Percentiles rank a stretch among this genome's conserved stretches.
Evolutionary conservation across 2,797 vertebrate species (phyloP).

Genomic region (Craterocephalus amniculus): DNA sequence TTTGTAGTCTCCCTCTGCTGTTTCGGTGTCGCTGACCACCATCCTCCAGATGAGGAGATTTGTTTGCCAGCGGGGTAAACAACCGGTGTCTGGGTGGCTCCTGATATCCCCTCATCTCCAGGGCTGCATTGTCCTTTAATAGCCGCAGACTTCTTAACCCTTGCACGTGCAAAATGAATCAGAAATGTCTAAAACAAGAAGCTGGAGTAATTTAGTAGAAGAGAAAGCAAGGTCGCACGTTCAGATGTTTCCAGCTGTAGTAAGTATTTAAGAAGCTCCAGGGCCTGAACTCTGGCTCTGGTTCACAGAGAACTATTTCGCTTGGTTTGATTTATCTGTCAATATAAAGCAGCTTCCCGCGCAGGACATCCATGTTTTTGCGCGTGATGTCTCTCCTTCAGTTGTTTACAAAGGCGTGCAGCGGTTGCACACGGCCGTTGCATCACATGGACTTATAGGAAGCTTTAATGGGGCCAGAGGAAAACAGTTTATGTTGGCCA

Average conservation of each 20-base stretch:
- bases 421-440: slow-evolving; percentile 11
- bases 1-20: slow-evolving; percentile 6
- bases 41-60: slow-evolving; percentile 52
- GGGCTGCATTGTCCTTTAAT: slow-evolving; percentile 5
- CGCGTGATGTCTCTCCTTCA: slow-evolving; percentile 15
- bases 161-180: slow-evolving; percentile 16
- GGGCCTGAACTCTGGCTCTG: slow-evolving; percentile 31
- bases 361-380: slow-evolving; percentile 28
- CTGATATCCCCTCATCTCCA: slow-evolving; percentile 20
- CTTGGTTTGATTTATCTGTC: slow-evolving; percentile 37
- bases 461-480: slow-evolving; percentile 43
- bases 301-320: slow-evolving; percentile 28
- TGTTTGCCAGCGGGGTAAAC: slow-evolving; percentile 74
- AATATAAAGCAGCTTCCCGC: slow-evolving; percentile 34
- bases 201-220: slow-evolving; percentile 7
- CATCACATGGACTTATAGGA: slow-evolving; percentile 14
- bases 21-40: slow-evolving; percentile 38
- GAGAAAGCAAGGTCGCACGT: slow-evolving; percentile 25
- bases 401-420: slow-evolving; percentile 54
- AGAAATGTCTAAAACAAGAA: slow-evolving; percentile 6
- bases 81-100: slow-evolving; percentile 57
- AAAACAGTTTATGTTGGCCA: slow-evolving; percentile 70
- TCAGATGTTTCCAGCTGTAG: slow-evolving; percentile 57
- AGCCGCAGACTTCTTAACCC: slow-evolving; percentile 18
- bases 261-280: slow-evolving; percentile 2